Conservation (phyloP, 2,113 vertebrate species). For the Aspidoscelis tigris region DNA sequence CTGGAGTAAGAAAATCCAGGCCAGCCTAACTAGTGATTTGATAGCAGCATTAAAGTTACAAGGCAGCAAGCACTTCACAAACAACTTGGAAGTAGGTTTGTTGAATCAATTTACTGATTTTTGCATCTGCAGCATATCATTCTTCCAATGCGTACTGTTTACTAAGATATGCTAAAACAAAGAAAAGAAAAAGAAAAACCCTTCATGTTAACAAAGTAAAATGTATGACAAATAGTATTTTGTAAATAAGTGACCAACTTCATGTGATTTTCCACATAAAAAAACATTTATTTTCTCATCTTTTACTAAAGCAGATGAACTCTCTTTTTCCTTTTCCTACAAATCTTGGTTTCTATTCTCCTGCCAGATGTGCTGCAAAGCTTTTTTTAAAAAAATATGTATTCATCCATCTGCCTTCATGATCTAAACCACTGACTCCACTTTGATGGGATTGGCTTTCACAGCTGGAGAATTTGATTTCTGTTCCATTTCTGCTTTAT, state of each 20-base stretch:
- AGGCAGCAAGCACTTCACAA: neutral
- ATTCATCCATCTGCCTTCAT: constrained; percentile 48
- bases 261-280: constrained; percentile 6
- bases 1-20: too few relatives aligned
- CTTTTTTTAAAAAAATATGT: constrained; percentile 51
- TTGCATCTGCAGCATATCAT: neutral
- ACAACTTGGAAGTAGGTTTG: neutral
- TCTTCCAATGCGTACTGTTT: neutral
- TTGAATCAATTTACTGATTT: neutral
- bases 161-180: neutral
- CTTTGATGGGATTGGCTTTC: constrained; percentile 41
- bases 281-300: neutral
- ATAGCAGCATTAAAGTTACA: too few relatives aligned
- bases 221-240: neutral
- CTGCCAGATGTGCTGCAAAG: constrained; percentile 48
- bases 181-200: too few relatives aligned
- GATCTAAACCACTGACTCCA: constrained; percentile 10
- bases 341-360: constrained; percentile 32
- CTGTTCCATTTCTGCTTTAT: neutral
- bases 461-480: neutral
- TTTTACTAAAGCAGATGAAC: constrained; percentile 37
- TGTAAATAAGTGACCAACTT: neutral
- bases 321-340: constrained; percentile 14
- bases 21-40: too few relatives aligned
- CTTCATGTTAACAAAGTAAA: neutral